These are phyloP conservation scores for Macrosiphum euphorbiae DNA, from an alignment of 2,888 invertebrate species.

Conservation along the genomic window DNA sequence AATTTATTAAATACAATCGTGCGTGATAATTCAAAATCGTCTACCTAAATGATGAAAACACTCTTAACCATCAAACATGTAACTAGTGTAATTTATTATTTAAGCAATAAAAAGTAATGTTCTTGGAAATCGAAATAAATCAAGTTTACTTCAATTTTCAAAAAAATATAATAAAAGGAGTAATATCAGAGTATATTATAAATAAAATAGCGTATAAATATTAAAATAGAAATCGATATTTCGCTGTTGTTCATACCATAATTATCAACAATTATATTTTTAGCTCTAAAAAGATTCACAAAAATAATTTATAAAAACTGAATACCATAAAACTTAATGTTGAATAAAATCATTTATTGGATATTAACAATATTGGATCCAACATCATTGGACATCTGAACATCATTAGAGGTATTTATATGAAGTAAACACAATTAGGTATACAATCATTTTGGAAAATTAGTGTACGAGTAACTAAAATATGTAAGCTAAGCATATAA, in stretches of 20 bases:
- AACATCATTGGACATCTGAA: not conserved
- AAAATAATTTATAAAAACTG: not conserved
- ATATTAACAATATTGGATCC: no score
- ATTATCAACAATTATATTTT: not conserved
- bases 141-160: not conserved
- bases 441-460: not conserved
- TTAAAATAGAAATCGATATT: not conserved
- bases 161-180: not conserved
- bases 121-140: not conserved
- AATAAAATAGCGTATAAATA: not conserved
- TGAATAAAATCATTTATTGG: no score
- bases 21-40: constrained; percentile 40
- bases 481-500: not conserved
- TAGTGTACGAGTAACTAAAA: not conserved
- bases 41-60: constrained; percentile 35
- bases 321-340: not conserved
- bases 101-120: constrained; percentile 3
- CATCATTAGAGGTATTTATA: not conserved
- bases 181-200: not conserved
- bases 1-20: constrained; percentile 37
- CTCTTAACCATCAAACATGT: not conserved
- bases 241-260: not conserved
- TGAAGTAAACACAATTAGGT: not conserved
- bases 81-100: not conserved
- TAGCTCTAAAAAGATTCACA: not conserved